Evolutionary conservation across 2,888 invertebrate species (phyloP), one percentile per base, ranked within the genome.

Genomic region (Mesorhabditis sp.): DNA sequence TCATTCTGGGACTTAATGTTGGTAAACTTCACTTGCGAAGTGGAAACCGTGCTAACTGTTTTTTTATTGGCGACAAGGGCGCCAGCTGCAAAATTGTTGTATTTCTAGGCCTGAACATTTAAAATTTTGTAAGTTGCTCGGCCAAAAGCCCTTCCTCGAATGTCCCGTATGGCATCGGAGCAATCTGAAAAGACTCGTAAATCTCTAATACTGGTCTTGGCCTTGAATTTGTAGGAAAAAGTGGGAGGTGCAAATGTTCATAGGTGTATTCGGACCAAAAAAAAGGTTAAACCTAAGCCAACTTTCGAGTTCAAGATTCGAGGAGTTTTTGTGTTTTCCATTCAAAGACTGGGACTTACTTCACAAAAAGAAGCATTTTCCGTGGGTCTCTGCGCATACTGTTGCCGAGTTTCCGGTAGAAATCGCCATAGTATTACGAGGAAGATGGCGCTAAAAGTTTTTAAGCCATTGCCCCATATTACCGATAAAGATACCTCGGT

Each of bases 321-420:
- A 28, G 1, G 28, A 1, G 28, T 28, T 28, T 28, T 28, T 28
- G 28, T 28, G 28, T 28, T 28, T 28, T 28, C 2, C 28, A 28
- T 28, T 28, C 28, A 28, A 1, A 28, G 28, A 28, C n/a, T 50
- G n/a, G 10, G 58, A 50, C n/a, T 50, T 50, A 50, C 58, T n/a
- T 50, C 58, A n/a, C 58, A 50, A 50, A 50, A 50, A n/a, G 7
- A 13, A 10, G 58, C 7, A 50, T 10, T n/a, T n/a, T 50, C 58
- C 7, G 7, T 50, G 7, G 58, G 58, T 50, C n/a, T 50, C 58
- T 13, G 10, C 10, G 58, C n/a, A n/a, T 50, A 50, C 7, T 50
- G 7, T 2, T 50, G 58, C 58, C 58, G 58, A 50, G 80, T 80
- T 68, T 80, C 80, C 2, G 80, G 80, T n/a, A 80, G 67, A 58